Evolutionary conservation across 2,888 invertebrate genomes (phyloP).

Genomic region (Cheiracanthium punctorium): DNA sequence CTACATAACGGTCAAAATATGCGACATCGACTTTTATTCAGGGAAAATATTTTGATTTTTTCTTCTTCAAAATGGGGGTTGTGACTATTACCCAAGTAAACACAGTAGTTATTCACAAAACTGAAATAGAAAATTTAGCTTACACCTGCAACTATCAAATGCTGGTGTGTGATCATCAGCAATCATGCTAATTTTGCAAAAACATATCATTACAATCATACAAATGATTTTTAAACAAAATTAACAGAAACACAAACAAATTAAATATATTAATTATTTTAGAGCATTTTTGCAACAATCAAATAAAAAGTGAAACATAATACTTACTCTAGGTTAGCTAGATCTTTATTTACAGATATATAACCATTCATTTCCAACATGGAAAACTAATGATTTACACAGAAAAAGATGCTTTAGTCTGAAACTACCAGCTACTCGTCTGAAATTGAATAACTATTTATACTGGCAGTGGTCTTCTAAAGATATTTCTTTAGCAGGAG

Average conservation of each 20-base stretch:
- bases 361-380: slow-evolving; percentile 95
- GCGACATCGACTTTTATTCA: too few relatives aligned
- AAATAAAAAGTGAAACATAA: not conserved
- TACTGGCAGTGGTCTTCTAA: slow-evolving; percentile 90
- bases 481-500: slow-evolving; percentile 89
- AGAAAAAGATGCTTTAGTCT: slow-evolving; percentile 96
- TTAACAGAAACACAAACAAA: not conserved
- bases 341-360: slow-evolving; percentile 86
- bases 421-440: slow-evolving; percentile 98
- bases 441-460: slow-evolving; percentile 93
- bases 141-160: too few relatives aligned
- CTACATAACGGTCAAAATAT: too few relatives aligned
- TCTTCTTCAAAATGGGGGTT: too few relatives aligned
- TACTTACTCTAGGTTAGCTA: slow-evolving; percentile 83
- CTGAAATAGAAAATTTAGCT: too few relatives aligned
- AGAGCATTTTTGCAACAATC: too few relatives aligned
- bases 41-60: too few relatives aligned
- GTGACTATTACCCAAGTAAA: too few relatives aligned
- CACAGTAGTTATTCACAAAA: too few relatives aligned
- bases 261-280: not conserved
- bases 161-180: too few relatives aligned
- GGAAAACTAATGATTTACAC: slow-evolving; percentile 93
- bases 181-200: not conserved
- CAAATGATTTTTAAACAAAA: not conserved
- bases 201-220: not conserved